These are phyloP conservation scores for Brachyalestes nurse DNA, from an alignment of 2,797 vertebrate species.

Conservation along the genomic window DNA sequence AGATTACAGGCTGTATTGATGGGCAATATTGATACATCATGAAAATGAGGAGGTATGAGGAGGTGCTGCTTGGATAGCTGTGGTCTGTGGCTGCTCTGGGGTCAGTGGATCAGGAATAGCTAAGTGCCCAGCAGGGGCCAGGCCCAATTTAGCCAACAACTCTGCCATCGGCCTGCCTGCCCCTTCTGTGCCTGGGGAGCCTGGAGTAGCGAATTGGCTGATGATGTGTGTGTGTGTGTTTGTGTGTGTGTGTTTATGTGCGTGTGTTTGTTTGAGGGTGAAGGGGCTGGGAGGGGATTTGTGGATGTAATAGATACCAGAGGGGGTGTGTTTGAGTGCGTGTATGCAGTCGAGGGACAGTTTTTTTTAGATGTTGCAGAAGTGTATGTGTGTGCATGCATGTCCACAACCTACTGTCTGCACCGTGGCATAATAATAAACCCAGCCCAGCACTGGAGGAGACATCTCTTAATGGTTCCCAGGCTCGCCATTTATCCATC, in stretches of 20 bases:
- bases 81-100: constrained; percentile 5
- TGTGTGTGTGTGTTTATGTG: constrained; percentile 26
- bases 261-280: constrained; percentile 43
- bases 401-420: constrained; percentile 17
- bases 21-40: not conserved
- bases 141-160: constrained; percentile 26
- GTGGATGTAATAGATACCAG: constrained; percentile 16
- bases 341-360: not conserved
- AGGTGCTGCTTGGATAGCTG: constrained; percentile 2
- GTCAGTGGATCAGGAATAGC: constrained; percentile 51
- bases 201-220: constrained; percentile 11
- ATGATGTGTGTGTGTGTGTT: constrained; percentile 31
- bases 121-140: constrained; percentile 2
- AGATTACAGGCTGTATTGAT: not conserved
- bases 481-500: constrained; percentile 36
- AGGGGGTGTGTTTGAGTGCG: constrained; percentile 1
- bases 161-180: constrained; percentile 20
- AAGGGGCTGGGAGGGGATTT: not conserved
- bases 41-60: not conserved
- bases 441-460: constrained; percentile 30
- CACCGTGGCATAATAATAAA: constrained; percentile 19
- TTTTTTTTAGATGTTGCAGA: constrained; percentile 3
- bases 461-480: constrained; percentile 40
- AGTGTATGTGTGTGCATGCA: constrained; percentile 13
- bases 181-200: constrained; percentile 29